Evolutionary conservation across 2,797 vertebrate species (phyloP), one percentile per base, ranked within the genome.

Genomic region (Pelobates cultripes): DNA sequence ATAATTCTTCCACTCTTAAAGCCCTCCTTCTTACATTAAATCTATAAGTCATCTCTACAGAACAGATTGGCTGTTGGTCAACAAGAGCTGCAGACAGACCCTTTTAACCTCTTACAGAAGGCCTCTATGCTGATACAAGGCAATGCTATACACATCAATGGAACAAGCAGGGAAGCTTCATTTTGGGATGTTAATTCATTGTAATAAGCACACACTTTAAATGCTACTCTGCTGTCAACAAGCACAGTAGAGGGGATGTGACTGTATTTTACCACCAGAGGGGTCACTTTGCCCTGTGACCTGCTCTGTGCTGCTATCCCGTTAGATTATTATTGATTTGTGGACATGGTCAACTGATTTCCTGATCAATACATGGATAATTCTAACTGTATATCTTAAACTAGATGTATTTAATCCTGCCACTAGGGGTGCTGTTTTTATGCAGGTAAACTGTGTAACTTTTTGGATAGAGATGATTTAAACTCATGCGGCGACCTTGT

Each of bases 1-100:
- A 79, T 83, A 79, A 75, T 75, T 75, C 77, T 53, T 70, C 64
- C 77, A 71, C 72, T 61, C 40, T 70, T 70, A 53, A 70, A 47
- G 64, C 15, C 64, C 76, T 53, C 53, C 81, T 61, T 43, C 15
- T 5, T 12, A 41, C 76, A 43, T 6, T 9, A 17, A 70, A 83
- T 83, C 81, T n/a, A 83, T 83, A 83, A 83, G 81, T 83, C 81
- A 83, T 83, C 81, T 83, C 55, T 17, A 28, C 66, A 75, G 15
- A 79, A 83, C 79, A 60, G 77, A 83, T 83, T 75, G 47, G 81
- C 45, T 83, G 53, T 70, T 66, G 77, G 81, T 75, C 81, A 79
- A 70, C 76, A 75, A 55, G 71, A 28, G 63, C 45, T 68, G 17
- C 2, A 68, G 51, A 44, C 15, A 15, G 60, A 70, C 66, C 71